A percentile compares a stretch with the other conserved stretches of the same genome.
Conservation (phyloP, 2,888 invertebrate genomes). For the Fragum sueziense region DNA sequence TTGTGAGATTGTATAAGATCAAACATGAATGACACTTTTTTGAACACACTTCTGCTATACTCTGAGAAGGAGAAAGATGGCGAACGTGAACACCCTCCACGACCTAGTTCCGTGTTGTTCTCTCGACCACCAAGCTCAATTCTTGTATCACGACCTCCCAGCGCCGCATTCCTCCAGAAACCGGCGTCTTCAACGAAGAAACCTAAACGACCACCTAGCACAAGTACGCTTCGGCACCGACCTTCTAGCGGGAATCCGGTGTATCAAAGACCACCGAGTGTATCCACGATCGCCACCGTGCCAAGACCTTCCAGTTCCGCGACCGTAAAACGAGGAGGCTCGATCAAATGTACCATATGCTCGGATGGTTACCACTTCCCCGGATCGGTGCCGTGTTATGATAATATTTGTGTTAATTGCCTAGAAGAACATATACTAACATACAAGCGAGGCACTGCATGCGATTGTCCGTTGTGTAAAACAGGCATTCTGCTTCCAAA, state of each 20-base stretch:
- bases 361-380: slow-evolving; percentile 44
- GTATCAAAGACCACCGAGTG: slow-evolving; percentile 39
- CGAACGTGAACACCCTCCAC: slow-evolving; percentile 30
- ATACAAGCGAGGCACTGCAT: slow-evolving; percentile 55
- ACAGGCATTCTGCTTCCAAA: slow-evolving; percentile 50
- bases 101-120: slow-evolving; percentile 54
- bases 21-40: slow-evolving; percentile 55
- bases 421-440: slow-evolving; percentile 55
- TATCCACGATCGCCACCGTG: slow-evolving; percentile 45
- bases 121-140: slow-evolving; percentile 60
- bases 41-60: slow-evolving; percentile 46
- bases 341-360: slow-evolving; percentile 50
- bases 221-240: slow-evolving; percentile 46
- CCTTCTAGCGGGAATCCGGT: slow-evolving; percentile 29
- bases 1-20: too few species aligned
- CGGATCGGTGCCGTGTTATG: slow-evolving; percentile 50
- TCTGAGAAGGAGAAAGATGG: slow-evolving; percentile 35
- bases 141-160: slow-evolving; percentile 56
- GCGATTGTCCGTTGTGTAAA: slow-evolving; percentile 56
- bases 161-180: slow-evolving; percentile 41
- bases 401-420: slow-evolving; percentile 51
- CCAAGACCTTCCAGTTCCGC: slow-evolving; percentile 24
- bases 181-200: not conserved
- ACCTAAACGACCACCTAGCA: slow-evolving; percentile 42
- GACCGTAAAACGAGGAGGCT: slow-evolving; percentile 22